Evolutionary conservation across 2,797 vertebrate species (phyloP).

Genomic region (Balearica regulorum): DNA sequence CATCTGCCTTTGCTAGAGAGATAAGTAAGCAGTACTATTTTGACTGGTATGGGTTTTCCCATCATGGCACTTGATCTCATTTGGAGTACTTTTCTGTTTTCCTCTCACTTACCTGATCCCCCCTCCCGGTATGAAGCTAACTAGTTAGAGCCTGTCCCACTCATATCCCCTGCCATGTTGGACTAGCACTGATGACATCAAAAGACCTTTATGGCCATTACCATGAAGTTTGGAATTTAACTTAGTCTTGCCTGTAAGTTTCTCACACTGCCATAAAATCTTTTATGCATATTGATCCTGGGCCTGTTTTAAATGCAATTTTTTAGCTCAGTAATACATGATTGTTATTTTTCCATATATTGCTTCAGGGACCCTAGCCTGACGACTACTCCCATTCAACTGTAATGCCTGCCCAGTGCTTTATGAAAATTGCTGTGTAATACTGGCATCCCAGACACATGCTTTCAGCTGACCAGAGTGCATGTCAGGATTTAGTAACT

Average conservation of each 20-base stretch:
- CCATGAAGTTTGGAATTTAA: background rate
- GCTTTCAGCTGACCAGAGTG: background rate
- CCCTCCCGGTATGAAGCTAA: background rate
- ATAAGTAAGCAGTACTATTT: background rate
- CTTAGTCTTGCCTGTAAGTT: background rate
- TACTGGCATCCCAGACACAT: background rate
- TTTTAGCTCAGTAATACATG: background rate
- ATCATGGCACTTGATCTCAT: background rate
- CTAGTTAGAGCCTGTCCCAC: background rate
- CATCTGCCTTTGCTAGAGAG: background rate
- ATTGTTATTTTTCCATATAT: background rate
- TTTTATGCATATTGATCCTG: accelerated
- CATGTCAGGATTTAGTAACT: background rate
- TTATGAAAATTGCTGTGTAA: background rate
- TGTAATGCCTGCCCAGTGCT: background rate
- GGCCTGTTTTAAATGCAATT: background rate
- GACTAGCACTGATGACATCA: background rate
- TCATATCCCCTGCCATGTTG: background rate
- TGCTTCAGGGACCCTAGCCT: background rate
- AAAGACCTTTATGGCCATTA: background rate
- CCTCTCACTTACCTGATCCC: background rate
- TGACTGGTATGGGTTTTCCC: background rate
- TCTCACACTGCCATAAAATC: background rate
- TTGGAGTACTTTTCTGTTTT: background rate
- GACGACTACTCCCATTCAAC: background rate